Base-by-base conservation (phyloP, 2,888 invertebrate species). In the Eremobia ochroleuca region DNA sequence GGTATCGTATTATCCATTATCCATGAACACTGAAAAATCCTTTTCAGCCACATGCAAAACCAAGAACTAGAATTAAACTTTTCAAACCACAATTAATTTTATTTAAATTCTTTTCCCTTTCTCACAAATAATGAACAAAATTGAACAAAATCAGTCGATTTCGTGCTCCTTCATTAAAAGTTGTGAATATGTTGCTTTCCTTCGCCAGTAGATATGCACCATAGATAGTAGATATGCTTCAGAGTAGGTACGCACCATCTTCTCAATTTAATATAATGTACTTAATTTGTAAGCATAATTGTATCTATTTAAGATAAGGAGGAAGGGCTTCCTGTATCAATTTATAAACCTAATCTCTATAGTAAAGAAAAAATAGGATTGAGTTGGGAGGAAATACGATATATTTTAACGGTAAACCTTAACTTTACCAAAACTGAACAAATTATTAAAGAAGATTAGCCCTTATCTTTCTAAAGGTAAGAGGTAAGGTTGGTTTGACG, bases 311-410 rank as follows among this genome's bases (percentile, higher is more conserved):
- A 37, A 76, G 71, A 77, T 81, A 82, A 74, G 73, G 58, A 74
- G 73, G 58, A 70, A 71, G 28, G 70, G 78, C 80, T 82, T 81
- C 86, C 85, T 74, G 67, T 71, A 74, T 72, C 73, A 76, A 81
- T 82, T 83, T 88, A 87, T 79, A 46, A 76, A 55, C 46, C n/a
- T 78, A 59, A 85, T 83, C 64, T 62, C 70, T 73, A 77, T 77
- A 75, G 64, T 76, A 37, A 58, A 88, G 82, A 88, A 83, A 83
- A 85, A 88, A 87, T 88, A 85, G 79, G 76, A 81, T 78, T 70
- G 71, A 74, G 43, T 55, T 61, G 70, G 61, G 76, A 85, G 87
- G 87, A 87, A 85, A 73, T 87, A n/a, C 58, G 64, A 79, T 80
- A 73, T 78, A 81, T 81, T 79, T 79, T 55, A 75, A 79, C 68